Conservation (phyloP, 1,140 invertebrate species). For the Aethina tumida region DNA sequence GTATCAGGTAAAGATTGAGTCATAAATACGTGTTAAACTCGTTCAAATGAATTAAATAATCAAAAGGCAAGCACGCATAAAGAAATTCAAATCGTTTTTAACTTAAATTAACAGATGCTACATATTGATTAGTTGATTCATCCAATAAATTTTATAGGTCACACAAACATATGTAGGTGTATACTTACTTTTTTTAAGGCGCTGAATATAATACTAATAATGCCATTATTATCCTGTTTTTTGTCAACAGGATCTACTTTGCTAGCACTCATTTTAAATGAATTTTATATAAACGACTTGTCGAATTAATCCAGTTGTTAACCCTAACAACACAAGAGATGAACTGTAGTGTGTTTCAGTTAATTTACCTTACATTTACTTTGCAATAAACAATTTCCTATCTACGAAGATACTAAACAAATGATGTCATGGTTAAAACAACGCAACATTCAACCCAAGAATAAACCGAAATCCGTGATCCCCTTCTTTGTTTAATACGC, state of each 20-base stretch:
- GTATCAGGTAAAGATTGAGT: background rate
- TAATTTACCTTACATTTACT: too few relatives aligned
- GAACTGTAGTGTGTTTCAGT: too few relatives aligned
- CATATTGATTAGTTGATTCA: too few relatives aligned
- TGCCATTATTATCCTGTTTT: slow-evolving; percentile 28
- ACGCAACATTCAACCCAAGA: slow-evolving; percentile 1
- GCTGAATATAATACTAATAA: slow-evolving; percentile 35
- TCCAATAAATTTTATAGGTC: background rate
- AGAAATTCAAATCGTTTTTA: background rate
- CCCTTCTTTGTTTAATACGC: too few relatives aligned
- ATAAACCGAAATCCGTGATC: too few relatives aligned
- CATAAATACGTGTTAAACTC: background rate
- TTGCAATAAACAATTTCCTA: background rate
- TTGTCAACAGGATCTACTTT: slow-evolving; percentile 18
- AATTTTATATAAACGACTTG: slow-evolving; percentile 4
- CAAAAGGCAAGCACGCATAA: background rate
- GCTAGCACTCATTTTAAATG: slow-evolving; percentile 22
- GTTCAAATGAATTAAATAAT: background rate
- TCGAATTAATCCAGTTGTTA: too few relatives aligned
- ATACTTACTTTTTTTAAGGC: slow-evolving; percentile 38
- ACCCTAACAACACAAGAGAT: too few relatives aligned
- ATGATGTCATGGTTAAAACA: slow-evolving; percentile 4
- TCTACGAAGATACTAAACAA: background rate
- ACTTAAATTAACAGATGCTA: too few relatives aligned
- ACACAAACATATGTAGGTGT: background rate